A percentile compares a stretch with the other conserved stretches of the same genome.
phyloP scores from a whole-genome alignment of 1,140 invertebrate species.

The Zaprionus ghesquierei region DNA sequence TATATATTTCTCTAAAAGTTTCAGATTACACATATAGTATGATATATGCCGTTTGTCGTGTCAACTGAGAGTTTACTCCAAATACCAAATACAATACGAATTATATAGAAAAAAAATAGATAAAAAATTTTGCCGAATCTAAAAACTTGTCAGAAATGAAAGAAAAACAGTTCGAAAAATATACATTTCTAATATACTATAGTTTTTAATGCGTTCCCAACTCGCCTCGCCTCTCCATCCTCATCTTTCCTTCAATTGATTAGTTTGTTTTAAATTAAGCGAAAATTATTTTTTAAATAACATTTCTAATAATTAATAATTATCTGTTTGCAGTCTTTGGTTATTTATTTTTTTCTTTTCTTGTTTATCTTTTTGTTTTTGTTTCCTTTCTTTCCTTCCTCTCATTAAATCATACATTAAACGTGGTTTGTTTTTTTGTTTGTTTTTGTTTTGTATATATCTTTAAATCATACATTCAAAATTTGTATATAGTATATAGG shows the following conservation, averaged over 20 bases:
- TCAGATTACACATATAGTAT: background rate
- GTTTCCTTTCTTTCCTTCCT: conserved; percentile 28
- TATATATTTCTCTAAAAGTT: conserved; percentile 72
- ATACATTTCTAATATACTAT: conserved; percentile 16
- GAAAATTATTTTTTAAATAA: conserved; percentile 82
- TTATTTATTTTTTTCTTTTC: conserved; percentile 79
- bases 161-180: conserved; percentile 52
- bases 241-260: conserved; percentile 15
- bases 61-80: background rate
- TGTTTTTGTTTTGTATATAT: conserved; percentile 23
- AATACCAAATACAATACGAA: background rate
- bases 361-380: conserved; percentile 27
- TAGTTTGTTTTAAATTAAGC: conserved; percentile 65
- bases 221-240: background rate
- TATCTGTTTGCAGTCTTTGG: conserved; percentile 83
- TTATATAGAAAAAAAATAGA: background rate
- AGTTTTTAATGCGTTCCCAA: conserved; percentile 19
- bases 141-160: conserved; percentile 19
- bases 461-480: conserved; percentile 48
- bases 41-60: conserved; percentile 47
- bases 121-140: background rate
- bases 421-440: too few relatives aligned
- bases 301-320: conserved; percentile 83
- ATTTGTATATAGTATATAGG: conserved; percentile 34
- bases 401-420: conserved; percentile 42